Conservation (phyloP, 2,888 invertebrate genomes). For the Epinotia bilunana region DNA sequence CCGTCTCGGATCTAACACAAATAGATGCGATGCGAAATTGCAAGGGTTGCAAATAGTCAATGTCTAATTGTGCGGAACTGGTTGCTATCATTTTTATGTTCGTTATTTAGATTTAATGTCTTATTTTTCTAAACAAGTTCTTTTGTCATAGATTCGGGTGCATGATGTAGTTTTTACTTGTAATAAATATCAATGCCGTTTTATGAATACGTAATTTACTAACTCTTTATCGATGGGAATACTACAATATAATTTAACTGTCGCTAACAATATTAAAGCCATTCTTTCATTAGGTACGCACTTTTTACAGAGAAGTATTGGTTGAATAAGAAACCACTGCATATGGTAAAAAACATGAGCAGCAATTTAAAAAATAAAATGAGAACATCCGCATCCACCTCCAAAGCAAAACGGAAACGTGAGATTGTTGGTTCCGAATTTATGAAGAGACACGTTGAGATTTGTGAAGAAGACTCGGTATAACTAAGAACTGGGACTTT, state of each 20-base stretch:
- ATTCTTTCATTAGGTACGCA: neutral
- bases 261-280: neutral
- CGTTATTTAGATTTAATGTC: slow-evolving; percentile 55
- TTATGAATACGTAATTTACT: slow-evolving; percentile 6
- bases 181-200: neutral
- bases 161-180: slow-evolving; percentile 25
- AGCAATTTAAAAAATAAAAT: slow-evolving; percentile 18
- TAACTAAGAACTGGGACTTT: slow-evolving; percentile 54
- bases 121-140: slow-evolving; percentile 51
- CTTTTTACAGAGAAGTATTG: neutral
- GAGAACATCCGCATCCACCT: slow-evolving; percentile 42
- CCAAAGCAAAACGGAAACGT: slow-evolving; percentile 59
- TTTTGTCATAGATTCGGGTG: slow-evolving; percentile 28
- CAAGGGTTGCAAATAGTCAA: slow-evolving; percentile 80
- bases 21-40: slow-evolving; percentile 67
- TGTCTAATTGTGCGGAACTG: slow-evolving; percentile 75
- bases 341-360: slow-evolving; percentile 14
- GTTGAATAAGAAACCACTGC: slow-evolving; percentile 2
- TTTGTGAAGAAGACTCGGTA: slow-evolving; percentile 56
- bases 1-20: slow-evolving; percentile 67
- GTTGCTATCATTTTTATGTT: slow-evolving; percentile 57
- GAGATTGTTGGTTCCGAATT: slow-evolving; percentile 56
- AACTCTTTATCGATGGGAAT: neutral
- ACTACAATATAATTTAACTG: neutral
- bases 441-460: slow-evolving; percentile 54